These are phyloP conservation scores for Hermaeophaga mercurialis DNA, from an alignment of 2,888 invertebrate species.

Conservation along the genomic window DNA sequence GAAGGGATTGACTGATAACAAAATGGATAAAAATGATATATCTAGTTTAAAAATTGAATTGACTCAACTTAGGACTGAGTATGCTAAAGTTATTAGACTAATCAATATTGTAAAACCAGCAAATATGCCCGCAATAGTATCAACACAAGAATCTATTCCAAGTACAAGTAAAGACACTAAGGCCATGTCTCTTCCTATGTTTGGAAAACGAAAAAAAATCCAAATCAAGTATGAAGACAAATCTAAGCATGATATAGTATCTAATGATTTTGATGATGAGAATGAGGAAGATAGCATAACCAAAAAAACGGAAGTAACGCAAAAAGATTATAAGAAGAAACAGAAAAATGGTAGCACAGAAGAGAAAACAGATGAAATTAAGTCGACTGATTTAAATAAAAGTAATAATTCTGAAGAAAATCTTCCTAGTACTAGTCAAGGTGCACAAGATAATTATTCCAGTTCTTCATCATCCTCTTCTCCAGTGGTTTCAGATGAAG, in stretches of 20 bases:
- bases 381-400: too few species aligned
- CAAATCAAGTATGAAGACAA: conserved; percentile 58
- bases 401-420: not conserved
- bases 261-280: conserved; percentile 56
- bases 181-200: conserved; percentile 54
- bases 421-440: not conserved
- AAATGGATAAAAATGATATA: conserved; percentile 62
- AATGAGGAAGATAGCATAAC: conserved; percentile 56
- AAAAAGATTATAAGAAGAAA: not conserved
- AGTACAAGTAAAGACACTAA: conserved; percentile 34
- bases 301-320: not conserved
- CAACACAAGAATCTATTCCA: conserved; percentile 32
- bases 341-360: too few species aligned
- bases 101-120: conserved; percentile 78
- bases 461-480: conserved; percentile 20
- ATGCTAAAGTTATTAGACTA: conserved; percentile 70
- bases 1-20: conserved; percentile 64
- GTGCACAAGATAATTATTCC: conserved; percentile 18
- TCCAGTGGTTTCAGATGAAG: conserved; percentile 18
- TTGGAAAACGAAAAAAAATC: conserved; percentile 63
- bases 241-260: conserved; percentile 43
- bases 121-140: conserved; percentile 61
- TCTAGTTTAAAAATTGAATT: conserved; percentile 74
- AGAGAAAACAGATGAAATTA: not conserved
- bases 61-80: conserved; percentile 70